phyloP scores from a whole-genome alignment of 2,888 invertebrate genomes.

The Agapostemon virescens region DNA sequence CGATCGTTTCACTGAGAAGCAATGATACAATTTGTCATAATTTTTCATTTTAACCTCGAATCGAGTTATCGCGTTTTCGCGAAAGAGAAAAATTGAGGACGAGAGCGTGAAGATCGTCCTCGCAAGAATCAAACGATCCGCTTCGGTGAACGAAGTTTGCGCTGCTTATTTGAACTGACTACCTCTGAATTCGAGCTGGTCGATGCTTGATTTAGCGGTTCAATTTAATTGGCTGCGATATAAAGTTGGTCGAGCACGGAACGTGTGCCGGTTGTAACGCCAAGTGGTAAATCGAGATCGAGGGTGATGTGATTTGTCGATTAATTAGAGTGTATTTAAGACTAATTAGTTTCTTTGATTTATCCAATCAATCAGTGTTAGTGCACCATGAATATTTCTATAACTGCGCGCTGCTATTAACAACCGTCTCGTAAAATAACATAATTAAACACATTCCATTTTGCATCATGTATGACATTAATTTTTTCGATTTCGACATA shows the following conservation, averaged over 20 bases:
- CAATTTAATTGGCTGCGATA: slow-evolving; percentile 47
- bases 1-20: background rate
- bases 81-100: background rate
- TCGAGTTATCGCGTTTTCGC: background rate
- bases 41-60: background rate
- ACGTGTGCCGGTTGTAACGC: slow-evolving; percentile 15
- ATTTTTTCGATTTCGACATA: background rate
- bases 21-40: background rate
- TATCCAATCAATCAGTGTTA: background rate
- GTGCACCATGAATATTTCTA: background rate
- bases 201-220: slow-evolving; percentile 49
- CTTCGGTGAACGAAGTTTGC: slow-evolving; percentile 36
- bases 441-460: too few relatives aligned
- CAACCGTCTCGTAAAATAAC: background rate
- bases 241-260: slow-evolving; percentile 16
- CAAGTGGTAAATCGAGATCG: slow-evolving; percentile 10
- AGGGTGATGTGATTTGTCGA: slow-evolving; percentile 33
- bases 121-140: slow-evolving; percentile 36
- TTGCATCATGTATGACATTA: too few relatives aligned
- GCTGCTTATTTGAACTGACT: background rate
- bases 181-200: slow-evolving; percentile 28
- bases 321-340: slow-evolving; percentile 30
- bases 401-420: background rate
- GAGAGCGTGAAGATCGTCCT: slow-evolving; percentile 1
- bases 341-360: slow-evolving; percentile 13